Percentiles rank a stretch among this genome's conserved stretches.
These are phyloP conservation scores for Erythrocercus mccallii DNA, from an alignment of 2,113 vertebrate genomes.

Conservation along the genomic window DNA sequence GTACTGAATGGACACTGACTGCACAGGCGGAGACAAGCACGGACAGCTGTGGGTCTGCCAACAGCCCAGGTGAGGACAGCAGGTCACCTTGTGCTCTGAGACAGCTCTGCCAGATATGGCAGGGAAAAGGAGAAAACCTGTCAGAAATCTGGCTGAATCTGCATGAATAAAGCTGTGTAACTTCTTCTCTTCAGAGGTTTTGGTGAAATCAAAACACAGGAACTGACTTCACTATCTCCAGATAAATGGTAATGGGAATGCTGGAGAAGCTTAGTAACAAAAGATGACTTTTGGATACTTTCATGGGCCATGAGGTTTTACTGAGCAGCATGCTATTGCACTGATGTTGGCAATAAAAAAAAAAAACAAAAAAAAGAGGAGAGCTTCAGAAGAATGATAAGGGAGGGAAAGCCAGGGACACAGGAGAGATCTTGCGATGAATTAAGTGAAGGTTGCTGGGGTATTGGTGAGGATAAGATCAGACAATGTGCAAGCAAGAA, in stretches of 20 bases:
- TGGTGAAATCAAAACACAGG: not conserved
- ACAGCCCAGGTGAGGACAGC: not conserved
- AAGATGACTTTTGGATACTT: not conserved
- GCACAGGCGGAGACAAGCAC: fast-evolving
- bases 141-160: not conserved
- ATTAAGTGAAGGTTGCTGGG: not conserved
- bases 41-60: not conserved
- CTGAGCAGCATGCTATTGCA: not conserved
- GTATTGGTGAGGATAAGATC: not conserved
- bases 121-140: not conserved
- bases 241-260: not conserved
- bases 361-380: not conserved
- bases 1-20: not conserved
- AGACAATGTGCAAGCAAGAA: not conserved
- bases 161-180: not conserved
- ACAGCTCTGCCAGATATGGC: fast-evolving
- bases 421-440: not conserved
- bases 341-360: not conserved
- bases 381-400: not conserved
- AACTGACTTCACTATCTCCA: not conserved
- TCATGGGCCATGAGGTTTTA: not conserved
- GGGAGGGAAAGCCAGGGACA: not conserved
- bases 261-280: not conserved
- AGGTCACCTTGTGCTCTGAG: not conserved
- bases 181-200: not conserved